phyloP scores from a whole-genome alignment of 2,888 invertebrate genomes.

The Nyleta sp. region DNA sequence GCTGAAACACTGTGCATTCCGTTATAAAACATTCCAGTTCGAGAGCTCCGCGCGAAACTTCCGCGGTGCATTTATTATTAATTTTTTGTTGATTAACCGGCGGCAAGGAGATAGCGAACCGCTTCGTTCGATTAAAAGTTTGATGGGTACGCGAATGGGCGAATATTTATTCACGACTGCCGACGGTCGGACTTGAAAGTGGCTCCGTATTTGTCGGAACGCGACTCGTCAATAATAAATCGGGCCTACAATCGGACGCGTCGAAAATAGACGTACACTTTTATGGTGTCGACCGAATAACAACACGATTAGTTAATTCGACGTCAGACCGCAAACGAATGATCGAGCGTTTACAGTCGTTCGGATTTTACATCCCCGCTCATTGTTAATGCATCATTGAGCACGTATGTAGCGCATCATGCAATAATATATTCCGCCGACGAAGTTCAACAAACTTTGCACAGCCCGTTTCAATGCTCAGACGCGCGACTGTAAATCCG shows the following conservation, averaged over 20 bases:
- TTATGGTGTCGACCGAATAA: constrained; percentile 3
- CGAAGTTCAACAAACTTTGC: constrained; percentile 56
- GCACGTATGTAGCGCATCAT: constrained; percentile 19
- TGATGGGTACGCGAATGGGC: constrained; percentile 21
- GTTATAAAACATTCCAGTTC: constrained; percentile 28
- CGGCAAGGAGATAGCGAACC: not conserved
- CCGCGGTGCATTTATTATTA: constrained; percentile 24
- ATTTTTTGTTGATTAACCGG: constrained; percentile 28
- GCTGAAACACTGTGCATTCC: constrained; percentile 19
- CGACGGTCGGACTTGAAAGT: not conserved
- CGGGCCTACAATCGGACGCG: not conserved
- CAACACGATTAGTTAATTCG: constrained; percentile 23
- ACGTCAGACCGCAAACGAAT: constrained; percentile 17
- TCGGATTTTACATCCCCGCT: constrained; percentile 9
- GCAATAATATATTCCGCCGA: constrained; percentile 40
- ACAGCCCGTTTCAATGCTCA: constrained; percentile 46
- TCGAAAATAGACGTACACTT: not conserved
- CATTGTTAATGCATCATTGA: constrained; percentile 45
- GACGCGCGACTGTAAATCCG: constrained; percentile 38
- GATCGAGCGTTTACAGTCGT: constrained; percentile 19
- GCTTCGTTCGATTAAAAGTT: constrained; percentile 31
- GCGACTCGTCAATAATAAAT: constrained; percentile 22
- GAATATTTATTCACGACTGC: not conserved
- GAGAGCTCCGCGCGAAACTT: constrained; percentile 11
- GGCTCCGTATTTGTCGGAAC: not conserved